Evolutionary conservation across 2,888 invertebrate genomes (phyloP).

Genomic region (Euplagia quadripunctaria): DNA sequence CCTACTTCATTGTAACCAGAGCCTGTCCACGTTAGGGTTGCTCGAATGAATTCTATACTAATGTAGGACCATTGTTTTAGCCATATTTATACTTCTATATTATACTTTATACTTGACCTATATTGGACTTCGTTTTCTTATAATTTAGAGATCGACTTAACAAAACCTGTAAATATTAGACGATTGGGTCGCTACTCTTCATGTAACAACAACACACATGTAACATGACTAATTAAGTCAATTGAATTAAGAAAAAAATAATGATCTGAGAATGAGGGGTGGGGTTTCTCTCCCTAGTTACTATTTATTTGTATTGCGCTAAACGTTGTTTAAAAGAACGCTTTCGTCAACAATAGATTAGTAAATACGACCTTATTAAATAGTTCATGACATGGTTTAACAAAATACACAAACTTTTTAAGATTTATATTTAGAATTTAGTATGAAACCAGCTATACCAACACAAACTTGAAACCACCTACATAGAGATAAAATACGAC

Average conservation of each 20-base stretch:
- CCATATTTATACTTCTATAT: neutral
- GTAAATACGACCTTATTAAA: neutral
- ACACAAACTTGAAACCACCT: neutral
- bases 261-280: too few species aligned
- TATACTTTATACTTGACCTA: too few species aligned
- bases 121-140: neutral
- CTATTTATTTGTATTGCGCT: neutral
- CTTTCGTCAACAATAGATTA: neutral
- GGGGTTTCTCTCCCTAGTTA: neutral
- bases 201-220: too few species aligned
- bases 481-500: neutral
- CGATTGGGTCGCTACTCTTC: too few species aligned
- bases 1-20: conserved; percentile 22
- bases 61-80: neutral
- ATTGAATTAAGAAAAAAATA: too few species aligned
- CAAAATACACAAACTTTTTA: too few species aligned
- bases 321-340: neutral
- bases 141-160: too few species aligned
- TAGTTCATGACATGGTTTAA: too few species aligned
- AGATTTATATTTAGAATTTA: neutral
- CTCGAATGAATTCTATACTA: conserved; percentile 2
- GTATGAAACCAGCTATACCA: neutral
- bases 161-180: too few species aligned
- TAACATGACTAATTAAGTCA: too few species aligned
- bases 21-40: conserved; percentile 3